Conservation (phyloP, 2,888 invertebrate genomes). For the Hypomecis atomaria region DNA sequence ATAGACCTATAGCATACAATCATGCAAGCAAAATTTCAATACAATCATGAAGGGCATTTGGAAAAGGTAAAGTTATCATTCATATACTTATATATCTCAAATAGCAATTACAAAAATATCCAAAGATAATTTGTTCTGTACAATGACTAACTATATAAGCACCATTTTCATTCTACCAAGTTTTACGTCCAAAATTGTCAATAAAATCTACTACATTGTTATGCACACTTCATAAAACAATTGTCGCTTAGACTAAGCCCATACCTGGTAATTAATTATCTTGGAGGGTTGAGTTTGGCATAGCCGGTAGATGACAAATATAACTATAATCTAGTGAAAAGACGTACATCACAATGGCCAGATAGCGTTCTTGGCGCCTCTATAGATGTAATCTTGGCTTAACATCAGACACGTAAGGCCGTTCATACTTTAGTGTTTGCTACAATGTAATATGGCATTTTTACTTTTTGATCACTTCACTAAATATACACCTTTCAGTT, state of each 20-base stretch:
- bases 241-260: not conserved
- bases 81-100: slow-evolving; percentile 45
- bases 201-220: slow-evolving; percentile 48
- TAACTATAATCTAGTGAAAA: not conserved
- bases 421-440: slow-evolving; percentile 44
- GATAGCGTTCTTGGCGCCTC: not conserved
- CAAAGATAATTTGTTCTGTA: slow-evolving; percentile 82
- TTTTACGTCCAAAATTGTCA: slow-evolving; percentile 58
- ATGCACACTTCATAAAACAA: slow-evolving; percentile 45
- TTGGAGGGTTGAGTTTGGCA: not conserved
- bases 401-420: slow-evolving; percentile 63
- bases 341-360: not conserved
- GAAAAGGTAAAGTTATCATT: slow-evolving; percentile 20
- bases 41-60: slow-evolving; percentile 22
- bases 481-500: slow-evolving; percentile 32
- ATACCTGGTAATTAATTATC: not conserved
- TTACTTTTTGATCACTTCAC: slow-evolving; percentile 29
- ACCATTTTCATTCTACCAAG: slow-evolving; percentile 78
- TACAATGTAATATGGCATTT: slow-evolving; percentile 38
- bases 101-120: slow-evolving; percentile 75
- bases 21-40: slow-evolving; percentile 41
- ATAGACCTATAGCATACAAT: slow-evolving; percentile 36
- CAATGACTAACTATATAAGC: slow-evolving; percentile 83
- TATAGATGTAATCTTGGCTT: slow-evolving; percentile 38
- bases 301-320: not conserved